phyloP scores from a whole-genome alignment of 2,888 invertebrate species.

The Megamerina dolium region DNA sequence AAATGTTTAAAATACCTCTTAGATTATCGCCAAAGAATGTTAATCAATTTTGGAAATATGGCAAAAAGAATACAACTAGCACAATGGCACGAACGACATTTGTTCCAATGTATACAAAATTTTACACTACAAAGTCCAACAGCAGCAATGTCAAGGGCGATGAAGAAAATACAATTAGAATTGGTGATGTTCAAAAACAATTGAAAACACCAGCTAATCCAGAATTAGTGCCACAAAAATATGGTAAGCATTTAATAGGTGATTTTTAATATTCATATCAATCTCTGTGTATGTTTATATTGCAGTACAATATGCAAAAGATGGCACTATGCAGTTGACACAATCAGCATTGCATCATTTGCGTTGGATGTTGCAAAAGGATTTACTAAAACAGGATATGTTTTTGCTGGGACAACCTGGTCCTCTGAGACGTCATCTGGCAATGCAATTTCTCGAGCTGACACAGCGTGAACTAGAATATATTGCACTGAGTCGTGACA shows the following conservation, averaged over 20 bases:
- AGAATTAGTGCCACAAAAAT: constrained; percentile 71
- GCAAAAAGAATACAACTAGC: constrained; percentile 4
- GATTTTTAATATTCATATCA: background rate
- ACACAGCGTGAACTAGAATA: constrained; percentile 89
- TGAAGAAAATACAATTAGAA: constrained; percentile 52
- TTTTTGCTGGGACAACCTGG: constrained; percentile 92
- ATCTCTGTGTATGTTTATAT: background rate
- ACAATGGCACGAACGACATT: constrained; percentile 12
- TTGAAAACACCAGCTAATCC: constrained; percentile 60
- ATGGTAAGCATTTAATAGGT: constrained; percentile 30
- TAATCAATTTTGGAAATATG: background rate
- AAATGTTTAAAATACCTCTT: constrained; percentile 21
- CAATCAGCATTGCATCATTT: constrained; percentile 75
- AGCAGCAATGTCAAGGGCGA: constrained; percentile 6
- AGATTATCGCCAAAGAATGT: constrained; percentile 14
- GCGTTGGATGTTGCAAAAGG: constrained; percentile 96
- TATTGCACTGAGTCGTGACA: constrained; percentile 88
- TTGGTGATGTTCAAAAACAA: constrained; percentile 67
- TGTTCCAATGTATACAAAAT: constrained; percentile 17
- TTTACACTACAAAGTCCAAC: constrained; percentile 19
- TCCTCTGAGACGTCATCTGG: constrained; percentile 68
- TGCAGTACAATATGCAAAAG: constrained; percentile 45
- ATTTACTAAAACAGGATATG: constrained; percentile 87
- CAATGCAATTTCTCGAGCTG: constrained; percentile 82
- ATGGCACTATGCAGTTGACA: constrained; percentile 56